Evolutionary conservation across 2,797 vertebrate species (phyloP).

Genomic region (Lepidocolaptes lacrymiger): DNA sequence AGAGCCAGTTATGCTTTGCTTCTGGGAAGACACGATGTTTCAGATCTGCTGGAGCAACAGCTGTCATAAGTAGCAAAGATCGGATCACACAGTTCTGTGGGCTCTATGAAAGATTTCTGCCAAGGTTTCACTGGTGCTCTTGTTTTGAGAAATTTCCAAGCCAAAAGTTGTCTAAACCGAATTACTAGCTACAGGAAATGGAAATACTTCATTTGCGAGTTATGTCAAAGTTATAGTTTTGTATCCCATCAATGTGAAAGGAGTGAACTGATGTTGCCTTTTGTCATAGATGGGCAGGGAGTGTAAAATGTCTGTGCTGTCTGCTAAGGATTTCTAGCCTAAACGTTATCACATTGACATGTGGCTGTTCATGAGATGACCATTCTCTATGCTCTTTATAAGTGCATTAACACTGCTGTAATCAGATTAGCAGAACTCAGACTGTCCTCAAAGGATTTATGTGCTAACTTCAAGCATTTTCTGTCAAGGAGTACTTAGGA

Average conservation of each 20-base stretch:
- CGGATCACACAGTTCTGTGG: neutral
- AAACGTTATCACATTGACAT: neutral
- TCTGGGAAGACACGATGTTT: neutral
- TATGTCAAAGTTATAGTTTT: neutral
- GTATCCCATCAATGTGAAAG: rapidly evolving
- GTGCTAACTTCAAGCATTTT: neutral
- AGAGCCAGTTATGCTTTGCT: neutral
- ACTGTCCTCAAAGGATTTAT: neutral
- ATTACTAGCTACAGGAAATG: neutral
- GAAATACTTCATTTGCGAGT: neutral
- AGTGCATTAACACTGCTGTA: neutral
- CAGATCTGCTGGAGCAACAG: neutral
- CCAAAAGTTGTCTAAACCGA: neutral
- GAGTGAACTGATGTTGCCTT: neutral
- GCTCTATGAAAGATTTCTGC: neutral
- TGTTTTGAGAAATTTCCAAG: neutral
- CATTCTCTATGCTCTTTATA: neutral
- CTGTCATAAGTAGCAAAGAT: neutral
- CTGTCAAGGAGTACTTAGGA: neutral
- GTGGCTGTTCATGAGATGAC: neutral
- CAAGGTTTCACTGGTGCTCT: neutral
- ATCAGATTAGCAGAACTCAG: neutral
- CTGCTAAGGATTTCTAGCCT: neutral
- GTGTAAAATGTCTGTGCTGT: neutral
- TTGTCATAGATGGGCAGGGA: neutral